Base-by-base conservation (phyloP, 2,113 vertebrate species). In the Callaeas wilsoni region DNA sequence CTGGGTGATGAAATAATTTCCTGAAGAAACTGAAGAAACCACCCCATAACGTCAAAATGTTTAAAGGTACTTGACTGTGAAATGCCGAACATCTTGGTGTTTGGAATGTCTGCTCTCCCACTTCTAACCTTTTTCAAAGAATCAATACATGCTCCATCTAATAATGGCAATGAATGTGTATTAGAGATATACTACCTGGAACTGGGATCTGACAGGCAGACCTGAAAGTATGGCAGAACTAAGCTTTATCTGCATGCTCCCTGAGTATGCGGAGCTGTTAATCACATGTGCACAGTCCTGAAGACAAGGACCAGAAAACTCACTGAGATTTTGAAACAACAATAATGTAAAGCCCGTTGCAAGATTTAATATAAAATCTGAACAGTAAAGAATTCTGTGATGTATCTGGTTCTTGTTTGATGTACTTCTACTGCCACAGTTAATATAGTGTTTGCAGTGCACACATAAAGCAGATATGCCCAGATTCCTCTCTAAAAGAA, bases 401-500 rank as follows among this genome's bases (percentile, higher is more conserved):
- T 84, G 92, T 96, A 84, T 97, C 97, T 97, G 96, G 93, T 96
- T 97, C 73, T 97, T 97, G 95, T 97, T 97, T 96, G 95, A 97
- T 96, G 95, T 95, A 55, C 87, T 91, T 92, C 68, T 90, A 33
- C 94, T 96, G 97, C 92, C 97, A 97, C 47, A 94, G 77, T 87
- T 92, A 96, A 97, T 97, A 96, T 7, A 87, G 73, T 41, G 59
- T 71, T 95, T 88, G 50, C 83, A 46, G 55, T 35, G 55, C 57
- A 52, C 92, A 96, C 78, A 96, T 50, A 96, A 97, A 97, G 55
- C 97, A 97, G 97, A 96, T 85, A 92, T 11, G 1, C 35, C 39
- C 64, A 75, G 60, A 89, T 79, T 93, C 84, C 63, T 91, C 78
- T 88, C 56, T 64, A 81, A 67, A 89, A 88, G 44, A 96, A 90